Conservation (phyloP, 2,888 invertebrate species). For the Caenorhabditis parvicauda region DNA sequence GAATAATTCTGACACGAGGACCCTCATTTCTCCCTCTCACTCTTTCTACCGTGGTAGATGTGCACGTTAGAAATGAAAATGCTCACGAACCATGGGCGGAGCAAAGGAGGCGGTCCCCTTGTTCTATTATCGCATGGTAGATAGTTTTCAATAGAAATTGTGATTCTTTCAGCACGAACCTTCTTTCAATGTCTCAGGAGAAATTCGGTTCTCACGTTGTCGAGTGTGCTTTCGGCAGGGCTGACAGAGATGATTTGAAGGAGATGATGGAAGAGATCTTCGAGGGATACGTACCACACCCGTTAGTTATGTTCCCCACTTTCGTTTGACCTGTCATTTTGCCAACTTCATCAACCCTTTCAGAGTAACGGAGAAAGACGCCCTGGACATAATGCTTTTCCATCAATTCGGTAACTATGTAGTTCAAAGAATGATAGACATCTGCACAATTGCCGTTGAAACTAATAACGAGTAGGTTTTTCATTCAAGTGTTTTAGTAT, state of each 20-base stretch:
- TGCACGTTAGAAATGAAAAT: no score
- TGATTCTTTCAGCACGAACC: slow-evolving; percentile 32
- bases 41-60: no score
- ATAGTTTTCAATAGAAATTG: background rate
- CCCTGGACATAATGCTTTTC: slow-evolving; percentile 55
- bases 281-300: slow-evolving; percentile 51
- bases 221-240: slow-evolving; percentile 47
- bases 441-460: slow-evolving; percentile 25
- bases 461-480: slow-evolving; percentile 3
- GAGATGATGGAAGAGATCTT: slow-evolving; percentile 55
- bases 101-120: no score
- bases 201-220: slow-evolving; percentile 59
- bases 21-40: no score
- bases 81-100: no score
- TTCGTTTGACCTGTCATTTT: no score
- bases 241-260: slow-evolving; percentile 29
- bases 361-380: slow-evolving; percentile 42
- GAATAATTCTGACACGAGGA: no score
- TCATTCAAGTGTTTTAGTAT: slow-evolving; percentile 1
- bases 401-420: slow-evolving; percentile 61
- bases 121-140: no score
- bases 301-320: slow-evolving; percentile 15
- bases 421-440: slow-evolving; percentile 50
- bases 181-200: slow-evolving; percentile 54
- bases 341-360: background rate